Evolutionary conservation across 1,140 invertebrate genomes (phyloP), one percentile per base, ranked within the genome.

Genomic region (Brachionus manjavacas): DNA sequence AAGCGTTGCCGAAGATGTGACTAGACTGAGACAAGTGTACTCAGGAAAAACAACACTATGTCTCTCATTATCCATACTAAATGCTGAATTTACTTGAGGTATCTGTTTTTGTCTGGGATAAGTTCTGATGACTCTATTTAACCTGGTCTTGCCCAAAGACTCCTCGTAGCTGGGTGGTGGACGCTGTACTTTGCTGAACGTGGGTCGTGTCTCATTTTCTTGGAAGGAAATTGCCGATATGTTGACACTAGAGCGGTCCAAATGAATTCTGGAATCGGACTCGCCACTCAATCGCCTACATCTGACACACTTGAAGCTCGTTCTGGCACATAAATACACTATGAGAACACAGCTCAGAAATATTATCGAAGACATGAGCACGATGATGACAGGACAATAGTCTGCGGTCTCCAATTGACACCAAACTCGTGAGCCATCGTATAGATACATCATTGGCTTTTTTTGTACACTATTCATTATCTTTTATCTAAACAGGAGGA

Each of bases 101-200:
- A 7, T 14, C 0, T 8, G 35, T 14, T 76, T 76, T 16, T 41
- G 11, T 76, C 72, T 76, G 12, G 72, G 72, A 49, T 76, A 76
- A 12, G 72, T 76, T 20, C 43, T n/a, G 9, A 76, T 31, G 28
- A 76, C 43, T 76, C 72, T n/a, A 14, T 49, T 76, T 3, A 49
- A 28, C 14, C 43, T 46, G 9, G 20, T 46, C 11, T 76, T 76
- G 0, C 8, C 20, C 25, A 46, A 46, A 2, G 72, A 76, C 14
- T 76, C 72, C 3, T 76, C 72, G 4, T 76, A 76, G 43, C 41
- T 35, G 4, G 72, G 72, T 31, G 72, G 72, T 12, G 72, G 72
- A 4, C 72, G 16, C 2, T 76, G 35, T 25, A 9, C 6, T 76
- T 76, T 76, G 23, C 6, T 31, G 12, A 28, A 49, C 1, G 25